These are phyloP conservation scores for Sinocyclocheilus maitianheensis DNA, from an alignment of 2,113 vertebrate species.

Conservation along the genomic window DNA sequence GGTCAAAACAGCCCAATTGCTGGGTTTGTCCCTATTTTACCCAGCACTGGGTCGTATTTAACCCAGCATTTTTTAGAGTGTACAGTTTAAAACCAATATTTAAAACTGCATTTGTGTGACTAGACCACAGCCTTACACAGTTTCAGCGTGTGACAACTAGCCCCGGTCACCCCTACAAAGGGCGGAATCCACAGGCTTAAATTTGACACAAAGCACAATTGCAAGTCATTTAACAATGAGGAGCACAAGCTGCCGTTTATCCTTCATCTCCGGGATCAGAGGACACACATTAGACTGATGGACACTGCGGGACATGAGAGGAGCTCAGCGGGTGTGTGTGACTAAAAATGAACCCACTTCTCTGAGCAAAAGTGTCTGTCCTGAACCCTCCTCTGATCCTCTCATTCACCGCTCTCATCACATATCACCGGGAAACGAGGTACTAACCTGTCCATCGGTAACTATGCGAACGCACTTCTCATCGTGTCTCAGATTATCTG, in stretches of 20 bases:
- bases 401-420: background rate
- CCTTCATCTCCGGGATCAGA: background rate
- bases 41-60: no score
- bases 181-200: background rate
- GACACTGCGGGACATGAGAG: slow-evolving; percentile 56
- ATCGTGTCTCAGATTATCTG: background rate
- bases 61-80: no score
- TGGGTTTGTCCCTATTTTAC: no score
- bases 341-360: background rate
- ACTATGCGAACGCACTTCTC: background rate
- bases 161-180: background rate
- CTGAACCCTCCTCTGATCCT: slow-evolving; percentile 4
- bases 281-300: slow-evolving; percentile 48
- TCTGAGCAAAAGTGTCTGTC: background rate
- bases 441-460: background rate
- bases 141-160: background rate
- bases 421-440: background rate
- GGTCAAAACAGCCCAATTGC: no score
- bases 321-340: slow-evolving; percentile 51
- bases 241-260: background rate
- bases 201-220: background rate
- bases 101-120: no score
- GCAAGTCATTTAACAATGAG: background rate
- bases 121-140: no score
- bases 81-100: no score